phyloP scores from a whole-genome alignment of 2,113 vertebrate species.

The Oryzias melastigma region DNA sequence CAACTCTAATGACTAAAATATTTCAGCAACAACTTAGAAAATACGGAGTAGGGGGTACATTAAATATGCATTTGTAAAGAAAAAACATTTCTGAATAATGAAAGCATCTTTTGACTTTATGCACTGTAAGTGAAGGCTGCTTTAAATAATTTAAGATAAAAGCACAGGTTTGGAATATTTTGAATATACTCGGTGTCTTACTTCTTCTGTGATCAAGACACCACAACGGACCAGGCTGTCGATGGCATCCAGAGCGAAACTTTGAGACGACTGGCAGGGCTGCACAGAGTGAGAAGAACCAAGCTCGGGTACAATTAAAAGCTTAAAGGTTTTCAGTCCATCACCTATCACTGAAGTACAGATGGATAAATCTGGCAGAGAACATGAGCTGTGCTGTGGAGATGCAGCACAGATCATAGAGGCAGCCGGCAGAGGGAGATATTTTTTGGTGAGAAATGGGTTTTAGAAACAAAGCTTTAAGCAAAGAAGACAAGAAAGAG shows the following conservation, averaged over 20 bases:
- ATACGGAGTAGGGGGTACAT: neutral
- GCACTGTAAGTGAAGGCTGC: neutral
- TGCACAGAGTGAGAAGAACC: slow-evolving; percentile 45
- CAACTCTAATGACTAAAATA: neutral
- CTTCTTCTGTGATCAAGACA: slow-evolving; percentile 87
- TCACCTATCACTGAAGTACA: slow-evolving; percentile 34
- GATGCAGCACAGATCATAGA: slow-evolving; percentile 43
- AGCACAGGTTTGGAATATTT: slow-evolving; percentile 9
- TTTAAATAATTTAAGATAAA: slow-evolving; percentile 14
- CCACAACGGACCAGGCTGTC: slow-evolving; percentile 89
- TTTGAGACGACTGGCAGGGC: slow-evolving; percentile 85
- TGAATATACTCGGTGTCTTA: slow-evolving; percentile 52
- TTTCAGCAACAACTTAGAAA: neutral
- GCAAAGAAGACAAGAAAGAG: slow-evolving; percentile 41
- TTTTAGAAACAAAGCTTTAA: slow-evolving; percentile 28
- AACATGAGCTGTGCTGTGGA: slow-evolving; percentile 32
- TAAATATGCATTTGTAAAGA: slow-evolving; percentile 5
- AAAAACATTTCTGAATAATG: slow-evolving; percentile 14
- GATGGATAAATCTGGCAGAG: slow-evolving; percentile 47
- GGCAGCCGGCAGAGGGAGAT: slow-evolving; percentile 23
- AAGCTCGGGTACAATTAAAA: slow-evolving; percentile 20
- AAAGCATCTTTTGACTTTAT: neutral
- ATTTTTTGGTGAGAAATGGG: slow-evolving; percentile 35
- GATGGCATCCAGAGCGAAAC: slow-evolving; percentile 80
- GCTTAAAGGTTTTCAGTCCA: slow-evolving; percentile 29